A percentile compares a stretch with the other conserved stretches of the same genome.
Evolutionary conservation across 2,888 invertebrate genomes (phyloP).

Genomic region (Ypsolopha scabrella): DNA sequence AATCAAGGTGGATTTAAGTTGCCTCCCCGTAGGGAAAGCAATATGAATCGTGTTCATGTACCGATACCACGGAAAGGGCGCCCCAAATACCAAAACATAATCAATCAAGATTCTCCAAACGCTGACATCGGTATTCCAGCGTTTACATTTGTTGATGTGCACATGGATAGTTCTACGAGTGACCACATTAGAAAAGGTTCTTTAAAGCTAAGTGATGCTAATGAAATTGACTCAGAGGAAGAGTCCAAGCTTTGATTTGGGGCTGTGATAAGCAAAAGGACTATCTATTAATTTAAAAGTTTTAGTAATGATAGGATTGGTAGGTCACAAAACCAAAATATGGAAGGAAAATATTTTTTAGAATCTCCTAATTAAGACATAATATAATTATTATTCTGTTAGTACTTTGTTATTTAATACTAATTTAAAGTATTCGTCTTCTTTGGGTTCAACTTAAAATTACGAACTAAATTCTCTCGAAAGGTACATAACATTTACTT

Average conservation of each 20-base stretch:
- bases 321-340: neutral
- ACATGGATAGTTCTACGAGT: constrained; percentile 11
- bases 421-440: neutral
- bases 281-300: too few species aligned
- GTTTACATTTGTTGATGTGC: constrained; percentile 53
- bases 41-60: constrained; percentile 23
- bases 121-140: constrained; percentile 29
- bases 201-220: neutral
- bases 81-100: constrained; percentile 39
- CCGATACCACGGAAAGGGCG: constrained; percentile 33
- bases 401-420: neutral
- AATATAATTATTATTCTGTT: neutral
- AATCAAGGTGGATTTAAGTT: constrained; percentile 49
- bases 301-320: neutral
- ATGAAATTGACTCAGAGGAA: neutral
- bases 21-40: constrained; percentile 41
- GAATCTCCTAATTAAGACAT: neutral
- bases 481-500: too few species aligned
- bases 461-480: too few species aligned
- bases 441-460: too few species aligned
- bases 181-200: neutral
- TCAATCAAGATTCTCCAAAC: constrained; percentile 41
- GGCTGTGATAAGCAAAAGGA: neutral
- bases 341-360: neutral
- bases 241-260: neutral